A percentile compares a stretch with the other conserved stretches of the same genome.
Evolutionary conservation across 1,140 invertebrate species (phyloP).

Genomic region (Araneus ventricosus): DNA sequence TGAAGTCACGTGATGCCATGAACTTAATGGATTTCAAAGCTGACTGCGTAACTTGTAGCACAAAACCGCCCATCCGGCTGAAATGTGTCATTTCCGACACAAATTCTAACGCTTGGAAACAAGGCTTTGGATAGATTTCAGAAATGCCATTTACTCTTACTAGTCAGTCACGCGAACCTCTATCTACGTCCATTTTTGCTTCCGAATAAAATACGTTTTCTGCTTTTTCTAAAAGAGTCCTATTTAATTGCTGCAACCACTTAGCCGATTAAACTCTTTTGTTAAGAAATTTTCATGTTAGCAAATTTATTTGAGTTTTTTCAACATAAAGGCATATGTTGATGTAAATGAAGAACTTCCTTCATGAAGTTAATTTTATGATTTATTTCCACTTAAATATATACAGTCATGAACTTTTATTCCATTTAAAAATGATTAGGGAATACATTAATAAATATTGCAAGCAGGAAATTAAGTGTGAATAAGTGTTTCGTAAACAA

Average conservation of each 20-base stretch:
- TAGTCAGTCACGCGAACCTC: neutral
- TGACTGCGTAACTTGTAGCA: neutral
- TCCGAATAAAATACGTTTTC: no score
- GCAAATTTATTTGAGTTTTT: no score
- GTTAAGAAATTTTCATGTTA: neutral
- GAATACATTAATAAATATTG: no score
- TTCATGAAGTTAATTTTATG: no score
- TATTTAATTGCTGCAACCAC: neutral
- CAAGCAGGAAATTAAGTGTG: no score
- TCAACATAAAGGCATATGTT: no score
- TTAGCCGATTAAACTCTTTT: neutral
- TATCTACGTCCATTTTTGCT: no score
- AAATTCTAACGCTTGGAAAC: neutral
- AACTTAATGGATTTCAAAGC: neutral
- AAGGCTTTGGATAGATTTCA: slow-evolving; percentile 1
- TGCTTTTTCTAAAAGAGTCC: neutral
- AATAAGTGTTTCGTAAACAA: no score
- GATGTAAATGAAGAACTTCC: no score
- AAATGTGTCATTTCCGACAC: slow-evolving; percentile 15
- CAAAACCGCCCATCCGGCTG: slow-evolving; percentile 10
- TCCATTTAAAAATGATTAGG: no score
- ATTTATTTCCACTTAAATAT: no score
- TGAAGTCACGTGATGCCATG: neutral
- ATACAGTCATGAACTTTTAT: no score
- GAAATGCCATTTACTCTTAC: neutral